These are phyloP conservation scores for Aurelia aurita complex sp. Pacific DNA, from an alignment of 30 jellyfish, hydroid and myxozoan genomes.

Conservation along the genomic window DNA sequence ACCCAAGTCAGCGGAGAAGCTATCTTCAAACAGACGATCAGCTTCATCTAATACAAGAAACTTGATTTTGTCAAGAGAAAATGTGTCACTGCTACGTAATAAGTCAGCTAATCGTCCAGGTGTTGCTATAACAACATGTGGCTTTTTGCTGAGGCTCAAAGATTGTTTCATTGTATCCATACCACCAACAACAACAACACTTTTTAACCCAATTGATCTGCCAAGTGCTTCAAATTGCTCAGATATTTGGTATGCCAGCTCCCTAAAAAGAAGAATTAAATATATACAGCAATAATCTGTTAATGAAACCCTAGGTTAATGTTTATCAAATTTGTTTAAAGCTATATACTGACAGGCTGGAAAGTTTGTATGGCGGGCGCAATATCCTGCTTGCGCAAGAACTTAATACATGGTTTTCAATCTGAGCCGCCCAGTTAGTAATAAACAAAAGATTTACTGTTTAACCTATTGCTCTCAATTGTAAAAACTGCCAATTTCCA, in stretches of 20 bases:
- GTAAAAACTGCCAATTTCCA: no score
- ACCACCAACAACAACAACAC: slow-evolving; percentile 91
- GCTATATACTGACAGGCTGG: no score
- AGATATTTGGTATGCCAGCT: slow-evolving; percentile 93
- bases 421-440: no score
- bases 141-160: slow-evolving; percentile 70
- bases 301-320: neutral
- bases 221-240: slow-evolving; percentile 98
- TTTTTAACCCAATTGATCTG: slow-evolving; percentile 72
- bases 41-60: slow-evolving; percentile 95
- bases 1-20: slow-evolving; percentile 70
- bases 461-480: no score
- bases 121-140: slow-evolving; percentile 98
- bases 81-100: slow-evolving; percentile 70
- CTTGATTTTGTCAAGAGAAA: slow-evolving; percentile 57
- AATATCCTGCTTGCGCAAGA: no score
- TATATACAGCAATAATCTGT: neutral
- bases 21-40: slow-evolving; percentile 83
- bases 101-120: slow-evolving; percentile 94
- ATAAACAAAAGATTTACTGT: no score
- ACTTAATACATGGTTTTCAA: no score
- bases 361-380: no score
- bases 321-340: no score
- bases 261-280: slow-evolving; percentile 49
- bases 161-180: slow-evolving; percentile 79